These are phyloP conservation scores for Zaprionus gabonicus DNA, from an alignment of 1,140 invertebrate species.

Conservation along the genomic window DNA sequence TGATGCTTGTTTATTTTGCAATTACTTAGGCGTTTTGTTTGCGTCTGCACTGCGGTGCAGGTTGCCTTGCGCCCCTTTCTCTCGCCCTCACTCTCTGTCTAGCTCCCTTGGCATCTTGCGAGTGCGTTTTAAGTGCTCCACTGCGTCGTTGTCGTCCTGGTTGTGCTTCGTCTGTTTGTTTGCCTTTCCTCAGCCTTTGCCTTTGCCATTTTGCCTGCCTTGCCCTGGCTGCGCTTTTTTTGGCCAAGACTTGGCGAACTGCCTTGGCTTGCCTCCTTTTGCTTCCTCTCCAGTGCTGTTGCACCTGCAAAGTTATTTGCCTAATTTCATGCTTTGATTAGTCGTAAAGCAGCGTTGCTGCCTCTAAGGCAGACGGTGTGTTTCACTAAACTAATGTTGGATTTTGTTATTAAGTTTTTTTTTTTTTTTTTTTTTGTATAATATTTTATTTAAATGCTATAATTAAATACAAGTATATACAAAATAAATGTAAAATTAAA, in stretches of 20 bases:
- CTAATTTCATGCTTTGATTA: slow-evolving; percentile 81
- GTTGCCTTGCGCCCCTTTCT: slow-evolving; percentile 29
- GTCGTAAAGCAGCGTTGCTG: slow-evolving; percentile 41
- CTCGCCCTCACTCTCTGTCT: background rate
- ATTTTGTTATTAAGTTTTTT: too few relatives aligned
- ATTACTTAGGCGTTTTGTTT: slow-evolving; percentile 84
- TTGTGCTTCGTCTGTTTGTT: slow-evolving; percentile 52
- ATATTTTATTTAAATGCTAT: too few relatives aligned
- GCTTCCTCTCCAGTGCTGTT: slow-evolving; percentile 7
- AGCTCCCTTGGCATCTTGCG: background rate
- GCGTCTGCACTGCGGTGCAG: slow-evolving; percentile 75
- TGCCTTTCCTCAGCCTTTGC: slow-evolving; percentile 35
- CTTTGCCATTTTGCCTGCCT: slow-evolving; percentile 22
- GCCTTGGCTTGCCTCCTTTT: background rate
- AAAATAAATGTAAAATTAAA: too few relatives aligned
- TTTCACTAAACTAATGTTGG: too few relatives aligned
- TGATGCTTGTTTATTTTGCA: slow-evolving; percentile 84
- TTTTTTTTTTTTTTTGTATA: too few relatives aligned
- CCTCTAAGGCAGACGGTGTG: background rate
- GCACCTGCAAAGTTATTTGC: slow-evolving; percentile 61
- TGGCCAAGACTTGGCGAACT: slow-evolving; percentile 27
- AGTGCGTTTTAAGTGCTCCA: slow-evolving; percentile 55
- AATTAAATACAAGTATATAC: too few relatives aligned
- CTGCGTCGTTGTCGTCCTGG: slow-evolving; percentile 49
- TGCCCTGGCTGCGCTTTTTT: slow-evolving; percentile 48